These are phyloP conservation scores for Elephas maximus DNA, from an alignment of 2,113 vertebrate species.

Conservation along the genomic window DNA sequence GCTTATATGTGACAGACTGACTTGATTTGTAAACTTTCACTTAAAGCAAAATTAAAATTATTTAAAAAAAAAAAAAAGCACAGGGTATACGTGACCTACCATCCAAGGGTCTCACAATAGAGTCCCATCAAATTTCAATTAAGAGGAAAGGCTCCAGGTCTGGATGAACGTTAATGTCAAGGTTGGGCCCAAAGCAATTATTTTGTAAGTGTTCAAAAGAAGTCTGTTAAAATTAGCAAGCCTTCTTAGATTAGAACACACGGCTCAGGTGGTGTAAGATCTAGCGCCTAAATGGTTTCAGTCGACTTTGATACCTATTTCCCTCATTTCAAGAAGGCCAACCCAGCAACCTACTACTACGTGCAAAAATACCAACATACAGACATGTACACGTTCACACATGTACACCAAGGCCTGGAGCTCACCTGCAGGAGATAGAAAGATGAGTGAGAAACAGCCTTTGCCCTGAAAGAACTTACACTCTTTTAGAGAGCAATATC, in stretches of 20 bases:
- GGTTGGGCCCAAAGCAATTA: not conserved
- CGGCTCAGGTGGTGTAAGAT: not conserved
- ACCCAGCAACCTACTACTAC: not conserved
- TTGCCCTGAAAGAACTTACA: not conserved
- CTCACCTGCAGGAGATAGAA: not conserved
- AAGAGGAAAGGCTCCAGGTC: not conserved
- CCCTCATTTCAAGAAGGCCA: not conserved
- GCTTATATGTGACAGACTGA: too few relatives aligned
- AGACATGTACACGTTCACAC: not conserved
- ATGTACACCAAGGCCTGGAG: not conserved
- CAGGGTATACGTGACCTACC: rapidly evolving
- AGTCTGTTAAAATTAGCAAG: not conserved
- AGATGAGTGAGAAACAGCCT: not conserved
- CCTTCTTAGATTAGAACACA: not conserved
- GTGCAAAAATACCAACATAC: not conserved
- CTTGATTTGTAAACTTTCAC: too few relatives aligned
- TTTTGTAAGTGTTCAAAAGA: not conserved
- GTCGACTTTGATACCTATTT: not conserved
- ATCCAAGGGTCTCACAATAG: too few relatives aligned
- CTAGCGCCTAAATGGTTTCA: not conserved
- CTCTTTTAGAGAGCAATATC: not conserved
- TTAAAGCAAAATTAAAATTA: too few relatives aligned
- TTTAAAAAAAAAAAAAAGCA: not conserved
- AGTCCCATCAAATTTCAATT: not conserved
- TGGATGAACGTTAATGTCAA: not conserved